These are phyloP conservation scores for Pao palembangensis DNA, from an alignment of 2,113 vertebrate genomes.

Conservation along the genomic window DNA sequence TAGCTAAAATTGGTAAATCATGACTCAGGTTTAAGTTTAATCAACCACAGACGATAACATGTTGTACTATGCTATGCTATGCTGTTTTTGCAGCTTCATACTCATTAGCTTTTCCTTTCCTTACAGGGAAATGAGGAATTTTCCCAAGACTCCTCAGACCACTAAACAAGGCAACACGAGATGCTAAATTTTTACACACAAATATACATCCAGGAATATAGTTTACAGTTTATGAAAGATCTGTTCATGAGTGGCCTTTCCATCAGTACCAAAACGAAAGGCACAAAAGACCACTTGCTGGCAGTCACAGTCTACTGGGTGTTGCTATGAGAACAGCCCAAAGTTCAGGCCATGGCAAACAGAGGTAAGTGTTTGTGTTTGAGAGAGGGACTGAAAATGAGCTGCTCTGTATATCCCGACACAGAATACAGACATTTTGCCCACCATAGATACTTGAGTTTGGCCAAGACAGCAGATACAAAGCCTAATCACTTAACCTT, in stretches of 20 bases:
- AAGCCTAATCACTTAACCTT: too few species aligned
- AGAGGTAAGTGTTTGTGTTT: slow-evolving; percentile 36
- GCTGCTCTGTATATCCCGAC: neutral
- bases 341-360: slow-evolving; percentile 65
- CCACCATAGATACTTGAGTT: neutral
- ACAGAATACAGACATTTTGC: neutral
- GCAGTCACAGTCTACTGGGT: slow-evolving; percentile 15
- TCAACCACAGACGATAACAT: too few species aligned
- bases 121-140: slow-evolving; percentile 8
- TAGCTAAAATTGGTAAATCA: too few species aligned
- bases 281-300: slow-evolving; percentile 18
- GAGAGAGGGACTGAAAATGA: neutral
- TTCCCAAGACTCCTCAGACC: neutral
- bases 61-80: too few species aligned
- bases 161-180: neutral
- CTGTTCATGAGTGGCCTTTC: too few species aligned
- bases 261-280: neutral
- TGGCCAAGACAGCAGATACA: neutral
- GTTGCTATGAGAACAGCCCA: slow-evolving; percentile 66
- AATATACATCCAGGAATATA: neutral
- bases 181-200: neutral
- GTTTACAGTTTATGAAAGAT: too few species aligned
- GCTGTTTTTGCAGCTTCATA: neutral
- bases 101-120: neutral
- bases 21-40: too few species aligned